Conservation (phyloP, 2,797 vertebrate genomes). For the Apogon talboti region DNA sequence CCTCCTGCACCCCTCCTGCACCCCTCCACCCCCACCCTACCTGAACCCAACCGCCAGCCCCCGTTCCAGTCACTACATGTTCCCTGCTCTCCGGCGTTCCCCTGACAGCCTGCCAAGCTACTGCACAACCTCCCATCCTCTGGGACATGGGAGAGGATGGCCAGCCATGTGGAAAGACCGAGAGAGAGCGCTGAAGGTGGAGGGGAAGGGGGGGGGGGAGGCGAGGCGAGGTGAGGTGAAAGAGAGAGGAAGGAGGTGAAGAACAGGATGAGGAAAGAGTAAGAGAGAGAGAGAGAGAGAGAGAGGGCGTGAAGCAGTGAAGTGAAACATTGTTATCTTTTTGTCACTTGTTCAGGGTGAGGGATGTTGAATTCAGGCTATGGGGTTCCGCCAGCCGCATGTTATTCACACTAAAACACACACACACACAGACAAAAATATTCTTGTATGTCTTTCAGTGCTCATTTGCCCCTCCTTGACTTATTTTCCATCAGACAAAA, state of each 20-base stretch:
- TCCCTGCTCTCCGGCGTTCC: conserved; percentile 75
- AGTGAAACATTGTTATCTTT: conserved; percentile 83
- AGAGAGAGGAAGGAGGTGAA: conserved; percentile 3
- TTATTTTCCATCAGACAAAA: conserved; percentile 72
- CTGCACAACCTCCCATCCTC: conserved; percentile 75
- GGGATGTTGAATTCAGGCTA: conserved; percentile 73
- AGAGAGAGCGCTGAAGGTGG: conserved; percentile 39
- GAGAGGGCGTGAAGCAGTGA: conserved; percentile 73
- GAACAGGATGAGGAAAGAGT: conserved; percentile 54
- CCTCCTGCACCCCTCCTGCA: conserved; percentile 21
- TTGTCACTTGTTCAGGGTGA: conserved; percentile 82
- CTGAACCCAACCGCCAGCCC: conserved; percentile 24
- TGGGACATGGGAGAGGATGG: conserved; percentile 79
- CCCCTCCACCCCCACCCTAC: neutral
- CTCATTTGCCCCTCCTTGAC: conserved; percentile 72
- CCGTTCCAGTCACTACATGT: conserved; percentile 80
- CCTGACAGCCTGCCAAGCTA: conserved; percentile 83
- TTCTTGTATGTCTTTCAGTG: conserved; percentile 59
- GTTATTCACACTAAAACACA: conserved; percentile 57
- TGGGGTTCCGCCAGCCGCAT: conserved; percentile 57
- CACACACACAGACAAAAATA: conserved; percentile 37
- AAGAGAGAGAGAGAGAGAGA: conserved; percentile 31
- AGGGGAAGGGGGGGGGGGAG: conserved; percentile 29
- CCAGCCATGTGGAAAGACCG: conserved; percentile 81
- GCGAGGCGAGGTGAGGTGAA: conserved; percentile 24